phyloP scores from a whole-genome alignment of 2,113 vertebrate genomes.

The Datnioides undecimradiatus region DNA sequence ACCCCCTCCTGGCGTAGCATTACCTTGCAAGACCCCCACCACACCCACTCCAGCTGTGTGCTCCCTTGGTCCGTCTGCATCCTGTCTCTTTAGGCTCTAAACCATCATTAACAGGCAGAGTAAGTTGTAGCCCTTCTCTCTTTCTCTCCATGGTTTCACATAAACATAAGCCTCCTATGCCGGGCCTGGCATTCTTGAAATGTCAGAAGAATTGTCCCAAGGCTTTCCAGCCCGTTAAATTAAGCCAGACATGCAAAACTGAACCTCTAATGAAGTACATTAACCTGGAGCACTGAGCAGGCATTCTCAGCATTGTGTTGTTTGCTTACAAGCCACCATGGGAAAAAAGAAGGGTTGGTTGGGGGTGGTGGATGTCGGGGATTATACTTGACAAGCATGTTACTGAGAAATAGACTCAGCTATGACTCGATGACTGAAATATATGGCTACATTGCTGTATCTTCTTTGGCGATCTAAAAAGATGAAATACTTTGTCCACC shows the following conservation, averaged over 20 bases:
- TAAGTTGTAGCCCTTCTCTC: slow-evolving; percentile 23
- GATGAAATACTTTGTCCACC: slow-evolving; percentile 62
- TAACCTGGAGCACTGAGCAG: slow-evolving; percentile 68
- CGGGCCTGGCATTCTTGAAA: slow-evolving; percentile 71
- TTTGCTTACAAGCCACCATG: slow-evolving; percentile 52
- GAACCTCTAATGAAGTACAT: slow-evolving; percentile 76
- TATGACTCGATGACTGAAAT: slow-evolving; percentile 32
- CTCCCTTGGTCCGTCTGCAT: slow-evolving; percentile 41
- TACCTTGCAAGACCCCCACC: slow-evolving; percentile 29
- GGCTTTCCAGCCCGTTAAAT: slow-evolving; percentile 70
- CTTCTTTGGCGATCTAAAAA: slow-evolving; percentile 48
- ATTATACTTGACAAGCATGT: slow-evolving; percentile 48
- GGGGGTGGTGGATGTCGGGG: neutral
- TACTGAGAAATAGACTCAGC: slow-evolving; percentile 39
- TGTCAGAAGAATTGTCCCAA: slow-evolving; percentile 77
- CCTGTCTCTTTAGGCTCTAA: slow-evolving; percentile 56
- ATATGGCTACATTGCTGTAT: slow-evolving; percentile 35
- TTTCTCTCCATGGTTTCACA: slow-evolving; percentile 41
- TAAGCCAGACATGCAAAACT: slow-evolving; percentile 74
- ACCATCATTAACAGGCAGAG: slow-evolving; percentile 65
- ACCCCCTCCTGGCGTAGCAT: slow-evolving; percentile 38
- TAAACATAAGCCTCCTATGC: slow-evolving; percentile 58
- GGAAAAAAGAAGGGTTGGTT: neutral
- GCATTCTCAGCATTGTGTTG: slow-evolving; percentile 49
- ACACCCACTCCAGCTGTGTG: slow-evolving; percentile 53